Evolutionary conservation across 2,888 invertebrate genomes (phyloP).

Genomic region (Steinernema hermaphroditum): DNA sequence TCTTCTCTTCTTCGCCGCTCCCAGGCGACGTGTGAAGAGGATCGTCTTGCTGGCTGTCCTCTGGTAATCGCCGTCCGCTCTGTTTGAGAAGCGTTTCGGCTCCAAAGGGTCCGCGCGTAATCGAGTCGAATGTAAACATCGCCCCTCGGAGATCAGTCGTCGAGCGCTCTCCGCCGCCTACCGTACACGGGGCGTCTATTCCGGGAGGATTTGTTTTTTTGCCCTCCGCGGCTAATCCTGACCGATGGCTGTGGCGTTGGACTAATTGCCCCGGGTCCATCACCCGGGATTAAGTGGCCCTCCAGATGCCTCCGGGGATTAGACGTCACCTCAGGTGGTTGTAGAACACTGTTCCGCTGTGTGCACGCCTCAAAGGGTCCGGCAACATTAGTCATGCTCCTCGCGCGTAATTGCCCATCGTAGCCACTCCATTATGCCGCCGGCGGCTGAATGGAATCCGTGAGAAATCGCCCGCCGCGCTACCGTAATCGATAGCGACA

Average conservation of each 20-base stretch:
- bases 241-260: neutral
- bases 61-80: too few species aligned
- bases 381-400: neutral
- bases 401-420: neutral
- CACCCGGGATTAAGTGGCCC: neutral
- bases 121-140: neutral
- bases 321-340: neutral
- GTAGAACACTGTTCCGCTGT: slow-evolving; percentile 13
- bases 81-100: neutral
- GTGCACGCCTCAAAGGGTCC: neutral
- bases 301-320: neutral
- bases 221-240: neutral
- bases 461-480: slow-evolving; percentile 11
- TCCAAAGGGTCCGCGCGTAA: neutral
- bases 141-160: neutral
- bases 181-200: neutral
- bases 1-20: too few species aligned
- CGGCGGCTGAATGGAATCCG: neutral
- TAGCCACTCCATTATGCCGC: neutral
- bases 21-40: slow-evolving; percentile 1
- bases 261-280: slow-evolving; percentile 4
- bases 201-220: too few species aligned
- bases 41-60: too few species aligned
- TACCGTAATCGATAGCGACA: slow-evolving; percentile 21
- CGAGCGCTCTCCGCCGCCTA: slow-evolving; percentile 13